A percentile compares a stretch with the other conserved stretches of the same genome.
Conservation (phyloP, 23 tunicate species). For the Oikopleura vanhoeffeni region DNA sequence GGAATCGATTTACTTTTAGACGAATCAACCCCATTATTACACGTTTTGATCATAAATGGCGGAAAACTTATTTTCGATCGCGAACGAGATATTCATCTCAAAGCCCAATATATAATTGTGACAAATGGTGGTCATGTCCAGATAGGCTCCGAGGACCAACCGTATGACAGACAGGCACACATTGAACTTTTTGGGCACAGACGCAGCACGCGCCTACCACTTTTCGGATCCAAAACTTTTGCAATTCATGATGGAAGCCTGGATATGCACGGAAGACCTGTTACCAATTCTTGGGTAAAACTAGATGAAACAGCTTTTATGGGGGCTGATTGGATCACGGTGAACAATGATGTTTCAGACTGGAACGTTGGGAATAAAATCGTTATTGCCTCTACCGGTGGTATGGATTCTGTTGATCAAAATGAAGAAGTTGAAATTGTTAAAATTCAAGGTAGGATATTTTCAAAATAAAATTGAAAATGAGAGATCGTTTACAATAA, state of each 20-base stretch:
- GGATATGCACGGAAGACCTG: constrained; percentile 67
- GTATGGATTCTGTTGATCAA: neutral
- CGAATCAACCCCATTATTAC: neutral
- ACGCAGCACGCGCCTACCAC: constrained; percentile 53
- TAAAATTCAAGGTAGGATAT: neutral
- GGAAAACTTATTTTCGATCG: constrained; percentile 52
- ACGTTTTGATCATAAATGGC: constrained; percentile 37
- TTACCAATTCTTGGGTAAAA: constrained; percentile 33
- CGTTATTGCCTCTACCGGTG: constrained; percentile 68
- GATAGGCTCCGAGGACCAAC: constrained; percentile 68
- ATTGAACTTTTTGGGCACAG: constrained; percentile 57
- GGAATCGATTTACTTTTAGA: neutral
- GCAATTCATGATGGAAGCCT: constrained; percentile 57
- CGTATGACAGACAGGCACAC: constrained; percentile 25
- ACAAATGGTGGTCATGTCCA: constrained; percentile 45
- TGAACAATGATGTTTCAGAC: constrained; percentile 15
- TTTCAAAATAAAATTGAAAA: too few relatives aligned
- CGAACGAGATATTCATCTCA: constrained; percentile 29
- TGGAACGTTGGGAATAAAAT: constrained; percentile 61
- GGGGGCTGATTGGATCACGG: constrained; percentile 35
- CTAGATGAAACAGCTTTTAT: constrained; percentile 31
- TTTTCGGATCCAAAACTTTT: constrained; percentile 76
- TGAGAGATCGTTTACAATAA: too few relatives aligned
- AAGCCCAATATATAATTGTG: constrained; percentile 57
- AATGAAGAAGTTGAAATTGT: neutral